Base-by-base conservation (phyloP, 2,888 invertebrate species). In the Oxycera nigricornis region DNA sequence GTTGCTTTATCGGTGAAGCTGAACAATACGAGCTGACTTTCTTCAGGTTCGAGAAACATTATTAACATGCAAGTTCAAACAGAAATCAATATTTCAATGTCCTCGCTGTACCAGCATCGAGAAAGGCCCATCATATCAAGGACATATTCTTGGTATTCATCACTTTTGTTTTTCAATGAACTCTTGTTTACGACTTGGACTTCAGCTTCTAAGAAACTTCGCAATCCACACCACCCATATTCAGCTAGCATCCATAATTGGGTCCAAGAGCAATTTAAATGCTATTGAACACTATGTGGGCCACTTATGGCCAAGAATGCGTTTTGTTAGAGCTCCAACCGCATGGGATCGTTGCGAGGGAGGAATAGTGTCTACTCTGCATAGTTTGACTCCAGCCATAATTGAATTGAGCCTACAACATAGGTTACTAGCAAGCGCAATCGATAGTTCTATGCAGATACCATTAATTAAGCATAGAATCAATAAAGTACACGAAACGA, bases 391-490 rank as follows among this genome's bases (percentile, higher is more conserved):
- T 17, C 20, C 46, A 28, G 28, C 17, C 46, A 30, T 68, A 68
- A 70, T 70, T 70, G 52, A 70, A 70, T 70, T 70, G 70, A 70
- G 55, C 70, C 70, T 31, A 31, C 70, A 70, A 70, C 70, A 70
- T 55, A 70, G 55, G 70, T 55, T 70, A 52, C 55, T 35, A 52
- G 30, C 70, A 55, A 22, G 17, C 31, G 17, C 67, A 46, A 46
- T 46, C 59, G 59, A 59, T 59, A 59, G 30, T 24, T 55, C 55
- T 26, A 39, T 26, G 35, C 28, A 62, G 52, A 68, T 70, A 70
- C 52, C 70, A 70, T 70, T 70, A 70, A 70, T 70, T 70, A 52
- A 52, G 26, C 70, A 17, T 31, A 70, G 70, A 52, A 55, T 70
- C 55, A 52, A 70, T 70, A 70, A 31, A 24, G 14, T 9, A 31